Conservation (phyloP, 2,113 vertebrate genomes). For the Ondatra zibethicus region DNA sequence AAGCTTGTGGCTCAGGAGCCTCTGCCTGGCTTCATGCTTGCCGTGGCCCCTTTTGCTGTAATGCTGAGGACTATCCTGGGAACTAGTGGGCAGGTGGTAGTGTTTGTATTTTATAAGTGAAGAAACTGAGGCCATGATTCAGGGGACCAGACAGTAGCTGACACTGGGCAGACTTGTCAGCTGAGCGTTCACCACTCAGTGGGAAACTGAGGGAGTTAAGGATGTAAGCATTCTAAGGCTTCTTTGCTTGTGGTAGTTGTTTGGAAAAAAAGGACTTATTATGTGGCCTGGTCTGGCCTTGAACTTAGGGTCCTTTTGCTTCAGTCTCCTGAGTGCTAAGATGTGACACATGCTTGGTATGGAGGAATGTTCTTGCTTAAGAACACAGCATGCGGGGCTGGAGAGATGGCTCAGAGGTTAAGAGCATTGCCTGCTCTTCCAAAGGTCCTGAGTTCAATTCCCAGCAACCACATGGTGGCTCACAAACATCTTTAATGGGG, state of each 20-base stretch:
- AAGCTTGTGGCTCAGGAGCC: neutral
- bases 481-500: too few relatives aligned
- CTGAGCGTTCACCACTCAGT: neutral
- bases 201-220: neutral
- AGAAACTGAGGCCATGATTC: neutral
- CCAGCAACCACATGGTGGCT: too few relatives aligned
- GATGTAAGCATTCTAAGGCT: neutral
- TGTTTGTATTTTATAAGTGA: neutral
- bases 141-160: neutral
- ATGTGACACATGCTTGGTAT: neutral
- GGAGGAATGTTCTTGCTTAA: neutral
- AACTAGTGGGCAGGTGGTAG: neutral
- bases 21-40: neutral
- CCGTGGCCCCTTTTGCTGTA: neutral
- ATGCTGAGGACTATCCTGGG: neutral
- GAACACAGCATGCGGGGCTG: neutral
- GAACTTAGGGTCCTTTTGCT: neutral
- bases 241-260: neutral
- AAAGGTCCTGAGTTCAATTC: too few relatives aligned
- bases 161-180: neutral
- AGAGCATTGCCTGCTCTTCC: too few relatives aligned
- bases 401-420: too few relatives aligned
- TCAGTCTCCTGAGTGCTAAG: neutral
- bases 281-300: neutral
- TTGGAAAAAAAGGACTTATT: neutral